phyloP scores from a whole-genome alignment of 64 coral and sea anemone species.

The Stichodactyla helianthus region DNA sequence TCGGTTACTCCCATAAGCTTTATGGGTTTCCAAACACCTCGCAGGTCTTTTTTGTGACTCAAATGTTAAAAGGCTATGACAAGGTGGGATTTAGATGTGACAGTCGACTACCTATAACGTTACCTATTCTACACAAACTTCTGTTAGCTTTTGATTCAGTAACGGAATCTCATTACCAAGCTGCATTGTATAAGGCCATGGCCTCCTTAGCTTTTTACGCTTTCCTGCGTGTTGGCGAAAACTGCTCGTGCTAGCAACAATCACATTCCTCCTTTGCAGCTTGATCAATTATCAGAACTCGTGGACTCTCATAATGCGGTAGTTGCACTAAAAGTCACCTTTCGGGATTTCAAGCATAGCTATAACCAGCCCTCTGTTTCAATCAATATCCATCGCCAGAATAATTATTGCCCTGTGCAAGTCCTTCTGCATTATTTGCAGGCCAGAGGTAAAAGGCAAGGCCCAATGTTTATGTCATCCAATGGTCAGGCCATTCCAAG shows the following conservation, averaged over 20 bases:
- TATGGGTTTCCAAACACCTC: slow-evolving; percentile 38
- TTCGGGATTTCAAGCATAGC: slow-evolving; percentile 38
- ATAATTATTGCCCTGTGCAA: slow-evolving; percentile 28
- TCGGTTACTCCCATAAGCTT: slow-evolving; percentile 30
- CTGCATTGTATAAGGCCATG: too few species aligned
- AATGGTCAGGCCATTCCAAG: slow-evolving; percentile 13
- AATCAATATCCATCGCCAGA: background rate
- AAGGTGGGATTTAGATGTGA: slow-evolving; percentile 34
- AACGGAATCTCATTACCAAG: too few species aligned
- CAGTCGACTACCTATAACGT: slow-evolving; percentile 43
- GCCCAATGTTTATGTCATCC: slow-evolving; percentile 15
- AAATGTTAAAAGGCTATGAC: slow-evolving; percentile 53
- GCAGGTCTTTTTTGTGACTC: slow-evolving; percentile 30
- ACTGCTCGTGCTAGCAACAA: too few species aligned
- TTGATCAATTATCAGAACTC: too few species aligned
- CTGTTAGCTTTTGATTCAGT: too few species aligned
- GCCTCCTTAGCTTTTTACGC: too few species aligned
- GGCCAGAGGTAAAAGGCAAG: background rate
- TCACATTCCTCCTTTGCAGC: too few species aligned
- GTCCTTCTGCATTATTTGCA: slow-evolving; percentile 28
- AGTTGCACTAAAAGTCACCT: too few species aligned
- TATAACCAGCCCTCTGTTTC: slow-evolving; percentile 40
- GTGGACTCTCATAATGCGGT: too few species aligned
- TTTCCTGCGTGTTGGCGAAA: too few species aligned
- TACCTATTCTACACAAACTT: slow-evolving; percentile 17